Percentiles rank a stretch among this genome's conserved stretches.
These are phyloP conservation scores for Ctenomys sociabilis DNA, from an alignment of 2,113 vertebrate species.

Conservation along the genomic window DNA sequence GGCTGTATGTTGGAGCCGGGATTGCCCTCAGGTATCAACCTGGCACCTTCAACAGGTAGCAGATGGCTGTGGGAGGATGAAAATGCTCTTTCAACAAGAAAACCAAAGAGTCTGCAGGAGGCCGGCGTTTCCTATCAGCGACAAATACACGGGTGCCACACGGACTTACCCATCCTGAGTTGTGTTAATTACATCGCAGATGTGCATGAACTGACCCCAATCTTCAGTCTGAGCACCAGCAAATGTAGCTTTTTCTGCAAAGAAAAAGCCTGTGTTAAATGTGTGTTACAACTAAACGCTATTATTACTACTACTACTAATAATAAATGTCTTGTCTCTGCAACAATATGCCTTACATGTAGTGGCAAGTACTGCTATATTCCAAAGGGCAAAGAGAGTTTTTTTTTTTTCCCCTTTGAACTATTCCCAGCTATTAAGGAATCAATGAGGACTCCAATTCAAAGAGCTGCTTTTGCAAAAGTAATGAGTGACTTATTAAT, in stretches of 20 bases:
- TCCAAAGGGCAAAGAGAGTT: slow-evolving; percentile 18
- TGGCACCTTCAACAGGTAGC: not conserved
- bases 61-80: not conserved
- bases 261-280: slow-evolving; percentile 59
- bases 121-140: not conserved
- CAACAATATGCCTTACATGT: slow-evolving; percentile 18
- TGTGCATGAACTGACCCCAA: slow-evolving; percentile 90
- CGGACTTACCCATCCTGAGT: slow-evolving; percentile 86
- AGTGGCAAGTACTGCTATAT: not conserved
- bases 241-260: slow-evolving; percentile 86
- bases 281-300: not conserved
- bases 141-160: not conserved
- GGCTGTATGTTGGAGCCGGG: not conserved
- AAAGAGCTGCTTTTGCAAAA: not conserved
- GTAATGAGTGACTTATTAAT: slow-evolving; percentile 73
- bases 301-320: not conserved
- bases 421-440: slow-evolving; percentile 48
- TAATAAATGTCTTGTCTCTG: not conserved
- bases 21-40: not conserved
- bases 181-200: slow-evolving; percentile 87
- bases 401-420: not conserved
- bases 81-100: slow-evolving; percentile 16
- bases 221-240: slow-evolving; percentile 85
- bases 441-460: slow-evolving; percentile 56
- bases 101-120: not conserved